Conservation (phyloP, 2,797 vertebrate species). For the Tragelaphus oryx region DNA sequence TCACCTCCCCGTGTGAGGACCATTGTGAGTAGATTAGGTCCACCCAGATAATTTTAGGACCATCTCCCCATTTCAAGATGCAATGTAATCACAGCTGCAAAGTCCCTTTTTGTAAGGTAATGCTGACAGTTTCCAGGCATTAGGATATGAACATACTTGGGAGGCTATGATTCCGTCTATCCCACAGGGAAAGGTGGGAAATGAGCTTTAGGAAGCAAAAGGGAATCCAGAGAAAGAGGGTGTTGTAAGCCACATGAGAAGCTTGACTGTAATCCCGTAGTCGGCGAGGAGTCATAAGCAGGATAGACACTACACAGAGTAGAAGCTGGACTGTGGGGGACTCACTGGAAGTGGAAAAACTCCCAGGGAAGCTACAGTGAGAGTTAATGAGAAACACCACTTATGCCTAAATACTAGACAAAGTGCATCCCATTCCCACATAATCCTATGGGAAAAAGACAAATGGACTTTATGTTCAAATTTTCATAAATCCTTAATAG, state of each 20-base stretch:
- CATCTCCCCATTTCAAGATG: not conserved
- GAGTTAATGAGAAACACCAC: not conserved
- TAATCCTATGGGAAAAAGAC: not conserved
- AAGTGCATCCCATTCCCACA: not conserved
- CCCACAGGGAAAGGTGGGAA: not conserved
- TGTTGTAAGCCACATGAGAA: not conserved
- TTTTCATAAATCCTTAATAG: not conserved
- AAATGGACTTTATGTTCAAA: not conserved
- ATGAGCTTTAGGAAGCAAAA: not conserved
- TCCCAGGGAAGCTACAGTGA: not conserved
- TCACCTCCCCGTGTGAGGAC: not conserved
- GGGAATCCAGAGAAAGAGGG: not conserved
- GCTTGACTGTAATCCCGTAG: not conserved
- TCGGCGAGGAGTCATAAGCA: not conserved
- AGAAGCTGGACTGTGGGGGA: not conserved
- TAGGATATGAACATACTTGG: not conserved
- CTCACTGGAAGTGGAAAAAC: not conserved
- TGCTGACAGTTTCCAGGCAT: not conserved
- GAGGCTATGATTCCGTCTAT: not conserved
- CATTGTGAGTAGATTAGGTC: not conserved
- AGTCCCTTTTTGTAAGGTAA: not conserved
- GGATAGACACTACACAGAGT: not conserved
- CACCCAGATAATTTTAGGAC: not conserved
- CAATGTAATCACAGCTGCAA: not conserved
- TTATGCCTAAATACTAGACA: not conserved